phyloP scores from a whole-genome alignment of 2,797 vertebrate genomes.

The Malacoraja senta region DNA sequence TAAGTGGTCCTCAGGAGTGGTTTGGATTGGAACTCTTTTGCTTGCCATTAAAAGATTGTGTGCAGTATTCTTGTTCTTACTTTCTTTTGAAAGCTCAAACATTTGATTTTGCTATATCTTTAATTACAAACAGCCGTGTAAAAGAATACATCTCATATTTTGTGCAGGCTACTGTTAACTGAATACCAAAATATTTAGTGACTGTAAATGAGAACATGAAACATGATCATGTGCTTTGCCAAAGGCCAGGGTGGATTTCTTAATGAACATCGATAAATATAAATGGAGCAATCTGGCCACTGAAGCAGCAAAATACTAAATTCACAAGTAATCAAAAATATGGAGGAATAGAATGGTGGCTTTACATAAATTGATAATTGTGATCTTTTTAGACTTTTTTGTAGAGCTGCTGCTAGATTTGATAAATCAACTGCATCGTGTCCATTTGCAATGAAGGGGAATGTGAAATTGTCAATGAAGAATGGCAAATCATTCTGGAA shows the following conservation, averaged over 20 bases:
- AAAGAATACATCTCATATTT: background rate
- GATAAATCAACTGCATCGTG: background rate
- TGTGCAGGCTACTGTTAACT: background rate
- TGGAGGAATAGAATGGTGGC: background rate
- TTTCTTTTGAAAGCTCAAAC: background rate
- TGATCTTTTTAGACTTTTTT: background rate
- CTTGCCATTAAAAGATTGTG: too few species aligned
- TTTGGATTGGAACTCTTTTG: too few species aligned
- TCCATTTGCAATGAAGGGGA: background rate
- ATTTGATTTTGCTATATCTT: background rate
- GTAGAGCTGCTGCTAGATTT: background rate
- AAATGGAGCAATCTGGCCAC: background rate
- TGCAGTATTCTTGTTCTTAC: too few species aligned
- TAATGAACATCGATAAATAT: background rate
- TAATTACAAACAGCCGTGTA: background rate
- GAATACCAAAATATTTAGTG: background rate
- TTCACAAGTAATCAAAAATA: background rate
- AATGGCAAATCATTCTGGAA: background rate
- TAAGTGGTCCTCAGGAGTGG: too few species aligned
- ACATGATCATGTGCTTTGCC: background rate
- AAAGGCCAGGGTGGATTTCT: background rate
- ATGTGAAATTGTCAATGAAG: background rate
- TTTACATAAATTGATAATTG: background rate
- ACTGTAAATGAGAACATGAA: background rate
- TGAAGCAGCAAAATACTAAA: constrained; percentile 1